Conservation (phyloP, 2,113 vertebrate species). For the Laticauda colubrina region DNA sequence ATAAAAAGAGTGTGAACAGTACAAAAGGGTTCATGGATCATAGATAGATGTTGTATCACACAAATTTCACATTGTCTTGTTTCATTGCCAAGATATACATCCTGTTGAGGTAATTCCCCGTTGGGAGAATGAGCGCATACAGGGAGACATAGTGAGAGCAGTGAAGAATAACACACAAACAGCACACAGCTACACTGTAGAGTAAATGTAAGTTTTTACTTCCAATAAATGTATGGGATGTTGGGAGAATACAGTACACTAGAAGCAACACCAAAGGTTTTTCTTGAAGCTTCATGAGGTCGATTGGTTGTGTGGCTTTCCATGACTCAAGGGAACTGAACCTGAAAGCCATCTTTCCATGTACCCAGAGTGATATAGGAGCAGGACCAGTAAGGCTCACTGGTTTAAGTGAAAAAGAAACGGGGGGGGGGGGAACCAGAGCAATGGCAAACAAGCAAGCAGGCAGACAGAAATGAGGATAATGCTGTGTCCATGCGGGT, state of each 20-base stretch:
- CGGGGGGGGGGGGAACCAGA: neutral
- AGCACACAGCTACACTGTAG: too few species aligned
- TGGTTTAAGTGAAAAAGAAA: neutral
- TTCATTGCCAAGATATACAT: conserved; percentile 17
- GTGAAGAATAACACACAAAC: too few species aligned
- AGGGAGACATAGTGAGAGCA: too few species aligned
- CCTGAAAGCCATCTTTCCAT: neutral
- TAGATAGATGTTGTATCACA: neutral
- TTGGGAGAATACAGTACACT: neutral
- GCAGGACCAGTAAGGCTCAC: neutral
- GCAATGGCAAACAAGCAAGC: neutral
- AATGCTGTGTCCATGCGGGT: conserved; percentile 42
- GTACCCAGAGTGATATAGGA: neutral
- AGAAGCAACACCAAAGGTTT: neutral
- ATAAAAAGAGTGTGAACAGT: conserved; percentile 24
- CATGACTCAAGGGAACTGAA: neutral
- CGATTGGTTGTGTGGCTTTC: neutral
- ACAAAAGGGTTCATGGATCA: conserved; percentile 28
- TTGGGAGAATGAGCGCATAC: too few species aligned
- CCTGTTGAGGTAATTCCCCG: too few species aligned
- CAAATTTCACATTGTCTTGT: conserved; percentile 21
- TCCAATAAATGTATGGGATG: neutral
- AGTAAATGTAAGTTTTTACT: too few species aligned
- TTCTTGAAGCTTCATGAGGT: neutral
- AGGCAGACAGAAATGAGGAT: conserved; percentile 1